Evolutionary conservation across 2,888 invertebrate genomes (phyloP), one percentile per base, ranked within the genome.

Genomic region (Plagodis pulveraria): DNA sequence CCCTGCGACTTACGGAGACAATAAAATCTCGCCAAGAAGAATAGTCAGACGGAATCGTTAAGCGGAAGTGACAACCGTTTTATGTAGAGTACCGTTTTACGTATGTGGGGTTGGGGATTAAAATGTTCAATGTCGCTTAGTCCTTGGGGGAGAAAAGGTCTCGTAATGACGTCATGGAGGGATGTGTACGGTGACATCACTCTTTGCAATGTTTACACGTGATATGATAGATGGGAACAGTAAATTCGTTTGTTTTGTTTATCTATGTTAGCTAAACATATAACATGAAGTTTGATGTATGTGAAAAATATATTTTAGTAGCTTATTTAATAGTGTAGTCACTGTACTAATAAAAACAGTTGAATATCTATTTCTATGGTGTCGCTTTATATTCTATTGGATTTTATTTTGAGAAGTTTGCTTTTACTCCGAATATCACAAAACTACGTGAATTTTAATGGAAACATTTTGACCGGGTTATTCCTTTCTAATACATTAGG

Each of bases 121-220:
- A 48, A 45, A 42, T 50, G 33, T 42, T 45, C 42, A 58, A 49
- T 46, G 40, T 45, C 53, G 10, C 52, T 8, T 22, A 40, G 44
- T 22, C 53, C 58, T 53, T 50, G 44, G 40, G 41, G 56, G 11
- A 45, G 34, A 40, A 49, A 53, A 47, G 53, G 45, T 49, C 52
- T 5, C 12, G 33, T 46, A 34, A 9, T 51, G 55, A 55, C 45
- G 48, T 56, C 43, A 60, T 9, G 5, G 9, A 33, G 38, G 49
- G 43, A 9, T 35, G 47, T 12, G 12, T 56, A 22, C 38, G 50
- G 34, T 50, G 53, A 53, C 46, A 47, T 50, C 48, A 49, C 32
- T 7, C 2, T 12, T 12, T 7, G 42, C 6, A 22, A 8, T 50
- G 34, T 6, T 11, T 33, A 50, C 34, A 33, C 11, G 9, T 34